Evolutionary conservation across 2,113 vertebrate species (phyloP).

Genomic region (Dasypus novemcinctus): DNA sequence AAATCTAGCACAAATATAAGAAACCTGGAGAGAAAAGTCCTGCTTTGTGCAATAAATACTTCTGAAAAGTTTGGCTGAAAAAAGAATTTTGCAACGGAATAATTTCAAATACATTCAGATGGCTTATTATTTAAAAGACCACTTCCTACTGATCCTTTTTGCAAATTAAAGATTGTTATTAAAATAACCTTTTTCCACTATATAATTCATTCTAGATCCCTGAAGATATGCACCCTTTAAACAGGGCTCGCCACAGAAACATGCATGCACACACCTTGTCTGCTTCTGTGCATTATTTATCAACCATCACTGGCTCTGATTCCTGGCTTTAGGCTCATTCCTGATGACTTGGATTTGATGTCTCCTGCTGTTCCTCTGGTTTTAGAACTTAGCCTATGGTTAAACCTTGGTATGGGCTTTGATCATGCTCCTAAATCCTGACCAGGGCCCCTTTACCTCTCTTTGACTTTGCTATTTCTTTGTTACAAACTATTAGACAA

Average conservation of each 20-base stretch:
- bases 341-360: background rate
- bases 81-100: background rate
- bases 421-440: background rate
- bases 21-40: constrained; percentile 22
- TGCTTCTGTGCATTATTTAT: background rate
- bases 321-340: background rate
- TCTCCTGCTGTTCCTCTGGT: background rate
- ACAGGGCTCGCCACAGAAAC: background rate
- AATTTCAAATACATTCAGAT: background rate
- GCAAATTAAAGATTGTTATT: background rate
- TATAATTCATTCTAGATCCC: background rate
- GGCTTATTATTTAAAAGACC: constrained; percentile 20
- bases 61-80: constrained; percentile 17
- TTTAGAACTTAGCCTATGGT: background rate
- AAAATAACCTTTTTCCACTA: background rate
- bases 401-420: background rate
- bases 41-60: constrained; percentile 27
- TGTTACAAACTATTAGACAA: background rate
- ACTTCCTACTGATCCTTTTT: background rate
- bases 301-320: background rate
- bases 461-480: background rate
- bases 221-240: background rate
- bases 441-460: background rate
- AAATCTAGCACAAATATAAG: constrained; percentile 35
- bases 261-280: background rate